Conservation (phyloP, 2,888 invertebrate genomes). For the Drosophila recens region DNA sequence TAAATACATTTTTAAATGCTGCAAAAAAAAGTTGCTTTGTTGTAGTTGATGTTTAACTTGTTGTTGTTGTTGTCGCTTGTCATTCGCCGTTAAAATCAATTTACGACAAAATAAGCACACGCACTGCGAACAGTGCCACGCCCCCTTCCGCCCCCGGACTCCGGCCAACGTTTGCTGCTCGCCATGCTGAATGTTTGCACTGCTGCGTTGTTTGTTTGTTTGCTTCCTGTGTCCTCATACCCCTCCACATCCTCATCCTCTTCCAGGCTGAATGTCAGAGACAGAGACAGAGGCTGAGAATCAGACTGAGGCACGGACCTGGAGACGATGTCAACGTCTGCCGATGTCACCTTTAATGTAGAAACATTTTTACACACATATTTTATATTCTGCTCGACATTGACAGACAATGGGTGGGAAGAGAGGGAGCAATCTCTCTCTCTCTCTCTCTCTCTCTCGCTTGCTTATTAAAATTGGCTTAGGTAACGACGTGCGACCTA, state of each 20-base stretch:
- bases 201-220: constrained; percentile 67
- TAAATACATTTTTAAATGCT: constrained; percentile 76
- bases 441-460: no score
- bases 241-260: background rate
- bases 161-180: constrained; percentile 1
- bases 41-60: constrained; percentile 25
- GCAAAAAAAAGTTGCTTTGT: constrained; percentile 48
- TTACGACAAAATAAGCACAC: constrained; percentile 80
- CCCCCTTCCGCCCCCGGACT: constrained; percentile 10
- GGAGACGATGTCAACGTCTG: constrained; percentile 63
- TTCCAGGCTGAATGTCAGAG: background rate
- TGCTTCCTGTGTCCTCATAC: constrained; percentile 61
- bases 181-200: constrained; percentile 63
- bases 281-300: constrained; percentile 6
- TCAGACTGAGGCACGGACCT: constrained; percentile 7
- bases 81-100: constrained; percentile 80
- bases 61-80: constrained; percentile 62
- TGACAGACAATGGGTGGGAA: constrained; percentile 57
- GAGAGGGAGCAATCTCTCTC: background rate
- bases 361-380: constrained; percentile 59
- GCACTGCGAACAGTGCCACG: constrained; percentile 47
- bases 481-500: constrained; percentile 27
- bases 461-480: constrained; percentile 65
- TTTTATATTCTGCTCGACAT: constrained; percentile 21
- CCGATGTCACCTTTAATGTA: constrained; percentile 77